Base-by-base conservation (phyloP, 2,113 vertebrate species). In the Colaptes auratus region DNA sequence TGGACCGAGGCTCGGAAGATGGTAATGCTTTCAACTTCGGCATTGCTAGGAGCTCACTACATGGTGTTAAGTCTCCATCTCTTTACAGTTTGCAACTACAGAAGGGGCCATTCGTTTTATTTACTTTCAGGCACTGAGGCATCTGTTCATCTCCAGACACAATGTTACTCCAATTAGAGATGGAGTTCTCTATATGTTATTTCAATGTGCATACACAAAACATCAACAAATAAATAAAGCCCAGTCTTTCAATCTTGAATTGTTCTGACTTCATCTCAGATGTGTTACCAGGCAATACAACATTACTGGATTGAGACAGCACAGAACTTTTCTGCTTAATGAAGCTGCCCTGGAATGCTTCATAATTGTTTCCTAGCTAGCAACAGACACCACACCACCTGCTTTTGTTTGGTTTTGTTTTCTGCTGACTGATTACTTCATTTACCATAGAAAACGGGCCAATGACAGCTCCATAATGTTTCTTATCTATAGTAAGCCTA, bases 361-460 rank as follows among this genome's bases (percentile, higher is more conserved):
- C 27, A 5, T 83, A 74, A 74, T 46, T 24, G 44, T 9, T 74
- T 67, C 42, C 20, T 15, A 48, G 56, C 60, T 82, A 83, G 78
- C 33, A 88, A 71, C 2, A 12, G 85, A 55, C 39, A 59, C 19
- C 71, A 72, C 18, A 65, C 18, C 65, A 87, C 48, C 58, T 82
- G 72, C 64, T 85, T 82, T 75, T 1, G 56, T 53, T 93, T 91
- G 84, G 11, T 79, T 96, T 90, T 80, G 27, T 66, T 88, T 88
- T 85, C 84, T 93, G 42, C 31, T 89, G 67, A 89, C 53, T 12
- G 50, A 89, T 76, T n/a, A 73, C n/a, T 89, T 71, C 35, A 76
- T 77, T 95, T 82, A 56, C 79, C 48, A 53, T 1, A 56, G 80
- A 77, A 93, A 95, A 80, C 64, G 72, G 2, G 21, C 36, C 58